Evolutionary conservation across 53 echinoderm and acorn worm species (phyloP), one percentile per base, ranked within the genome.

Genomic region (Echinarachnius parma): DNA sequence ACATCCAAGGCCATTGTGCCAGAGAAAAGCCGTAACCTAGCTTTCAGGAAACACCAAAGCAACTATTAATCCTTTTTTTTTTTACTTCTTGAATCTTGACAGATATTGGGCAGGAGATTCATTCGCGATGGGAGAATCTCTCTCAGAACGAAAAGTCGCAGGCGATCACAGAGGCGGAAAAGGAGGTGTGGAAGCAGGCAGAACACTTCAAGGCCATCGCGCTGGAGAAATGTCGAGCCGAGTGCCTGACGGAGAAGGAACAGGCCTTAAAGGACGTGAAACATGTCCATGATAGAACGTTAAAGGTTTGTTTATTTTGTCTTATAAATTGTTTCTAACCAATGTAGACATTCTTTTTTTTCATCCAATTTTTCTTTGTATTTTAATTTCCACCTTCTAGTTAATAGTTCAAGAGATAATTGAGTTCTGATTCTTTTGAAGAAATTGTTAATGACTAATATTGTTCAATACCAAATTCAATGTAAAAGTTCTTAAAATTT

Each of bases 161-260:
- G 28, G 89, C 94, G 1, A 77, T 93, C 42, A 29, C 34, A 34
- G 77, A 82, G 2, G 88, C 90, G 3, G 79, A 94, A 62, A 54
- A 86, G 37, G 84, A 83, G 34, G 89, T 90, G 1, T 94, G 94
- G 90, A 60, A 79, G 30, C 86, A 93, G 60, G 94, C 89, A 18
- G 84, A 86, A 34, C 90, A 86, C 21, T 62, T 90, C 53, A 94
- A 87, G 68, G 77, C 78, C 48, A 61, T 84, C 23, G 93, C 89
- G 1, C 37, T 90, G 28, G 89, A 90, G 48, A 86, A 84, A 59
- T 81, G 83, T 44, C 57, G 74, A 31, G 78, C 81, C 18, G 61
- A 56, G 21, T 83, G 77, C 26, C 42, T 66, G 23, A 61, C 75
- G 2, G 89, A 81, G 28, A 77, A 83, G 66, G 84, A 90, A 26